Percentiles rank a stretch among this genome's conserved stretches.
phyloP scores from a whole-genome alignment of 2,888 invertebrate genomes.

The Melipona bicolor region DNA sequence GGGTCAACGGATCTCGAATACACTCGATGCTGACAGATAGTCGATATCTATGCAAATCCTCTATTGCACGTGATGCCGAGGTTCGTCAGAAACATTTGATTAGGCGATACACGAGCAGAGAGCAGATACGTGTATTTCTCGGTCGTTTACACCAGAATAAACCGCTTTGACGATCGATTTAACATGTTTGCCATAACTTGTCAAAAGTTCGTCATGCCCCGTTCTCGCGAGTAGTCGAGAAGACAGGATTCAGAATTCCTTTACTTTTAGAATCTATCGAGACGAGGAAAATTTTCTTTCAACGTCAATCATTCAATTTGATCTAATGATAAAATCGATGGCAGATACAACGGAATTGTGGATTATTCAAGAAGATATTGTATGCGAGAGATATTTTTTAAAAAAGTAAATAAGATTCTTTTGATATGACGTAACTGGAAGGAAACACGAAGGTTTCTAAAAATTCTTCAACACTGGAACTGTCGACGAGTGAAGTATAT shows the following conservation, averaged over 20 bases:
- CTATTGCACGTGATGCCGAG: conserved; percentile 29
- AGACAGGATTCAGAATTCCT: neutral
- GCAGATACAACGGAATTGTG: too few species aligned
- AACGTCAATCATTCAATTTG: too few species aligned
- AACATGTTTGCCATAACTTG: neutral
- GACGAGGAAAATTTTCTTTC: too few species aligned
- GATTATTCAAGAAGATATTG: too few species aligned
- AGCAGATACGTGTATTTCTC: neutral
- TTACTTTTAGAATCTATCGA: neutral
- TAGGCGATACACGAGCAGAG: conserved; percentile 23
- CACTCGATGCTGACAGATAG: conserved; percentile 52
- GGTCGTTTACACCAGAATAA: conserved; percentile 22
- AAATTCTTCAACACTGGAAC: too few species aligned
- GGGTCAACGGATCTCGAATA: conserved; percentile 33
- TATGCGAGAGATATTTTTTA: too few species aligned
- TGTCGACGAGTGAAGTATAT: too few species aligned
- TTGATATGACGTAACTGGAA: too few species aligned
- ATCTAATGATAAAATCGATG: too few species aligned
- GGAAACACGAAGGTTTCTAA: too few species aligned
- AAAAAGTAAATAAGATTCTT: too few species aligned
- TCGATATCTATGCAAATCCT: conserved; percentile 52
- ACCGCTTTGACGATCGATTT: neutral
- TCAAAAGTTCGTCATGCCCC: neutral
- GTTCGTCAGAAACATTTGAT: conserved; percentile 20
- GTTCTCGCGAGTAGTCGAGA: too few species aligned